Percentiles rank a stretch among this genome's conserved stretches.
phyloP scores from a whole-genome alignment of 2,888 invertebrate species.

The Cryptocephalus moraei region DNA sequence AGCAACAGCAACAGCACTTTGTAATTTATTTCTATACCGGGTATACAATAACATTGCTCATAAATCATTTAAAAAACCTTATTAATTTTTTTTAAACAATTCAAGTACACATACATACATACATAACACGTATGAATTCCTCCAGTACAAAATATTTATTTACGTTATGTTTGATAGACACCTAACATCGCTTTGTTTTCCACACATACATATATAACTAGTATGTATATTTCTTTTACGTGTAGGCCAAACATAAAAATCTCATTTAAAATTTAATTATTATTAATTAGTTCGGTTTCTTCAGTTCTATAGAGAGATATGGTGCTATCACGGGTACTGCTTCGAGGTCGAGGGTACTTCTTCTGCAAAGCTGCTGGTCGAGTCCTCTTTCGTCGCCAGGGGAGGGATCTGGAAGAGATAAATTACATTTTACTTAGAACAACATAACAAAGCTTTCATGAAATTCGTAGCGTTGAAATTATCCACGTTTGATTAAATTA shows the following conservation, averaged over 20 bases:
- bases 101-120: no score
- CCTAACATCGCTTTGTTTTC: no score
- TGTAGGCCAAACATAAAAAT: not conserved
- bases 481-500: no score
- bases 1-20: no score
- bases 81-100: no score
- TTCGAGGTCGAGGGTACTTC: constrained; percentile 38
- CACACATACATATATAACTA: no score
- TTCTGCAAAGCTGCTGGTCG: constrained; percentile 35
- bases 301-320: not conserved
- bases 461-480: not conserved
- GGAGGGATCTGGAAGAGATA: constrained; percentile 33
- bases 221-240: not conserved
- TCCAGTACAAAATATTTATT: no score
- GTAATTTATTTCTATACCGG: no score
- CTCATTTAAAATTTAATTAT: not conserved
- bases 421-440: not conserved
- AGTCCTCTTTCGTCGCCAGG: constrained; percentile 35
- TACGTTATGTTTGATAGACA: no score
- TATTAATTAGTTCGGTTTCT: not conserved
- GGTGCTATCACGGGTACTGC: constrained; percentile 28
- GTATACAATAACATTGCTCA: no score
- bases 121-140: no score
- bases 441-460: not conserved
- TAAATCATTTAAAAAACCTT: no score